phyloP scores from a whole-genome alignment of 2,888 invertebrate species.

The Drosophila hamatofila region DNA sequence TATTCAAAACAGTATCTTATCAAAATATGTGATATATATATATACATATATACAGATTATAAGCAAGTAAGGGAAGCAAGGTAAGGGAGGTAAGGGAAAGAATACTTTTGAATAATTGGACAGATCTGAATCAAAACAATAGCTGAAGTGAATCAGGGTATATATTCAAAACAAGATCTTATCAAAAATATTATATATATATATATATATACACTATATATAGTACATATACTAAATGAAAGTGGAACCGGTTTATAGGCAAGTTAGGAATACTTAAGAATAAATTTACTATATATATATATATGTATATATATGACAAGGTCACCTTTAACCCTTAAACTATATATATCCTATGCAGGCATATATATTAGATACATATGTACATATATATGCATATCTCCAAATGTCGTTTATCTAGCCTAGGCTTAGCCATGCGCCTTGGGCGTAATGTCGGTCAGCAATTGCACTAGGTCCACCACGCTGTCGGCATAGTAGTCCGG shows the following conservation, averaged over 20 bases:
- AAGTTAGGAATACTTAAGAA: background rate
- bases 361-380: no score
- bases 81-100: no score
- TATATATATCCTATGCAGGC: background rate
- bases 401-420: background rate
- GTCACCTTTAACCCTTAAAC: background rate
- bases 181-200: background rate
- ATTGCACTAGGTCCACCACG: constrained; percentile 76
- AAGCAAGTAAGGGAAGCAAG: background rate
- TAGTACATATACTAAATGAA: background rate
- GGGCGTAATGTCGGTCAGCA: constrained; percentile 60
- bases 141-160: background rate
- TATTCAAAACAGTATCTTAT: background rate
- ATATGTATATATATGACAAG: background rate
- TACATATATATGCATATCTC: background rate
- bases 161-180: background rate
- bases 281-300: background rate
- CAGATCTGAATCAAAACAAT: background rate
- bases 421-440: constrained; percentile 53
- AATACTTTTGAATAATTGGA: no score
- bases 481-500: constrained; percentile 84
- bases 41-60: background rate
- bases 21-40: background rate
- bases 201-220: no score
- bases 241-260: background rate